These are phyloP conservation scores for Callimorpha dominula DNA, from an alignment of 2,888 invertebrate genomes.

Conservation along the genomic window DNA sequence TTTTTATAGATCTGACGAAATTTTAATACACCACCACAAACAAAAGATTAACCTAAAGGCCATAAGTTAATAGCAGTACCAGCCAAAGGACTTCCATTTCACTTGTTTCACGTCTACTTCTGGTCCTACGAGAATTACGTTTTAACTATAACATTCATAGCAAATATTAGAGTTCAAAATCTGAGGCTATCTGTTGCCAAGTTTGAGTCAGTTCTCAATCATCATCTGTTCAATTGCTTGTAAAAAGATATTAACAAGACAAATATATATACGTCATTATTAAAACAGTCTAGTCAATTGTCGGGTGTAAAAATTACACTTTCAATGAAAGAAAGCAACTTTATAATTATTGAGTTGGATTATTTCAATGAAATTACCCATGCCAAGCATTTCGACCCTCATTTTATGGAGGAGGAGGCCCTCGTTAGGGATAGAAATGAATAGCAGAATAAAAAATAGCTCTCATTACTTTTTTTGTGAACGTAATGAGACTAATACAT, in stretches of 20 bases:
- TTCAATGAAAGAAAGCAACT: background rate
- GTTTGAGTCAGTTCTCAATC: no score
- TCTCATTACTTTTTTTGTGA: conserved; percentile 31
- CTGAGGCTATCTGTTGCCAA: no score
- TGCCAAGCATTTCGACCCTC: conserved; percentile 34
- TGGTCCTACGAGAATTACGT: no score
- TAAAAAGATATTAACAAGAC: background rate
- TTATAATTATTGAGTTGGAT: conserved; percentile 23
- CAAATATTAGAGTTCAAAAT: no score
- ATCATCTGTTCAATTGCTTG: background rate
- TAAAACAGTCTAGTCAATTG: background rate
- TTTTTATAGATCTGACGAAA: no score
- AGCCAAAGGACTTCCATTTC: no score
- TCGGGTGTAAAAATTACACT: background rate
- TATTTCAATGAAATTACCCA: conserved; percentile 28
- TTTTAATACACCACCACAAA: no score
- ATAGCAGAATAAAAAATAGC: conserved; percentile 24
- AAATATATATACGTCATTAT: background rate
- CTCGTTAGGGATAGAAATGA: conserved; percentile 29
- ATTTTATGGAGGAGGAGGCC: conserved; percentile 28
- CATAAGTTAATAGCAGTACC: no score
- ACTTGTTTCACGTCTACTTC: no score
- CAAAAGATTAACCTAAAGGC: no score
- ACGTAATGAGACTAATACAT: conserved; percentile 32
- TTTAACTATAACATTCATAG: no score